Percentiles rank a stretch among this genome's conserved stretches.
phyloP scores from a whole-genome alignment of 2,797 vertebrate species.

The Acrossocheilus wenchowensis region DNA sequence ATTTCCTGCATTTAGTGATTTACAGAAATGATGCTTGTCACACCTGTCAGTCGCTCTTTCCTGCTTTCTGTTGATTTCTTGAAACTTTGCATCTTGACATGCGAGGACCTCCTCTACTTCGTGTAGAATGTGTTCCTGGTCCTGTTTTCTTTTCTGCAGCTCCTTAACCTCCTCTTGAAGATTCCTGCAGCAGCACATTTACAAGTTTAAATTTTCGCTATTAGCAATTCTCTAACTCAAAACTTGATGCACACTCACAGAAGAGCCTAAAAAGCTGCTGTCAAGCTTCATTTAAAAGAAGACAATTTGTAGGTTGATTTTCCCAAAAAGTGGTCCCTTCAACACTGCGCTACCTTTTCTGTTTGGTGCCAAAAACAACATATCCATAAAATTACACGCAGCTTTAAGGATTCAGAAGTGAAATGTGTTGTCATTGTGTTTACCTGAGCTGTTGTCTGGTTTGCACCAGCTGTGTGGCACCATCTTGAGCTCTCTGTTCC shows the following conservation, averaged over 20 bases:
- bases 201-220: not conserved
- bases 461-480: conserved; percentile 75
- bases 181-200: conserved; percentile 65
- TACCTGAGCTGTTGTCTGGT: conserved; percentile 83
- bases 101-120: conserved; percentile 76
- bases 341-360: not conserved
- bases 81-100: conserved; percentile 77
- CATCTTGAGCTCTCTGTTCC: conserved; percentile 78
- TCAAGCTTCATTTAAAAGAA: not conserved
- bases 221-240: not conserved
- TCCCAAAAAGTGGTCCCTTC: not conserved
- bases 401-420: not conserved
- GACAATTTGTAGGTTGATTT: not conserved
- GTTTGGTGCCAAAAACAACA: not conserved
- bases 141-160: conserved; percentile 73
- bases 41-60: conserved; percentile 76
- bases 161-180: conserved; percentile 75
- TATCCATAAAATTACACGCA: not conserved
- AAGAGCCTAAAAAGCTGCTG: not conserved
- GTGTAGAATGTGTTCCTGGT: conserved; percentile 77
- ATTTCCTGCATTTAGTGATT: not conserved
- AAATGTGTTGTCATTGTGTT: not conserved
- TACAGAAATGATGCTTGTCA: not conserved
- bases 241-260: not conserved
- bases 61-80: conserved; percentile 76